Conservation (phyloP, 1,140 invertebrate species). For the Penaeus indicus region DNA sequence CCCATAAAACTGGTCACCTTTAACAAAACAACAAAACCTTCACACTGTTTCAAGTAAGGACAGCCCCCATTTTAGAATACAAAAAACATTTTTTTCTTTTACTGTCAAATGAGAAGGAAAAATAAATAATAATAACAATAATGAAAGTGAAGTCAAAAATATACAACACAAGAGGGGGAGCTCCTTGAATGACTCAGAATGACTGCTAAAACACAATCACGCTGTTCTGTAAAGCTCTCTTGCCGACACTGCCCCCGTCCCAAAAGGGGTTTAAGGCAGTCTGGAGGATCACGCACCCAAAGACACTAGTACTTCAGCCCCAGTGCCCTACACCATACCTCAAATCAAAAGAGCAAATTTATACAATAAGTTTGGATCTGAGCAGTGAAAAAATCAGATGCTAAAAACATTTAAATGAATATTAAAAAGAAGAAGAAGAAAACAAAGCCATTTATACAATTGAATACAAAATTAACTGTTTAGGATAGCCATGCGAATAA, state of each 20-base stretch:
- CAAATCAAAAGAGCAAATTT: constrained; percentile 8
- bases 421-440: not conserved
- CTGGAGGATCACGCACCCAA: constrained; percentile 26
- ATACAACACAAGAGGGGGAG: not conserved
- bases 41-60: too few species aligned
- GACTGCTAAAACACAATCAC: constrained; percentile 59
- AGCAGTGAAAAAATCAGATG: too few species aligned
- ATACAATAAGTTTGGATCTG: not conserved
- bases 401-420: too few species aligned
- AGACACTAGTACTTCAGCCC: constrained; percentile 25
- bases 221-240: constrained; percentile 32
- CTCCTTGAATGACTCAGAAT: constrained; percentile 33
- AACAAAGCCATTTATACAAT: not conserved
- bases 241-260: constrained; percentile 40
- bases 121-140: constrained; percentile 16
- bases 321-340: constrained; percentile 23
- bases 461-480: not conserved
- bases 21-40: too few species aligned
- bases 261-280: constrained; percentile 43
- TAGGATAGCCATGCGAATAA: constrained; percentile 10
- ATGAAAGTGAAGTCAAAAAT: not conserved
- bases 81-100: too few species aligned
- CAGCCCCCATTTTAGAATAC: too few species aligned
- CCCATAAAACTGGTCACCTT: too few species aligned
- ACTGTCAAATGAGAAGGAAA: too few species aligned